phyloP scores from a whole-genome alignment of 2,113 vertebrate genomes.

The Sciurus niger region DNA sequence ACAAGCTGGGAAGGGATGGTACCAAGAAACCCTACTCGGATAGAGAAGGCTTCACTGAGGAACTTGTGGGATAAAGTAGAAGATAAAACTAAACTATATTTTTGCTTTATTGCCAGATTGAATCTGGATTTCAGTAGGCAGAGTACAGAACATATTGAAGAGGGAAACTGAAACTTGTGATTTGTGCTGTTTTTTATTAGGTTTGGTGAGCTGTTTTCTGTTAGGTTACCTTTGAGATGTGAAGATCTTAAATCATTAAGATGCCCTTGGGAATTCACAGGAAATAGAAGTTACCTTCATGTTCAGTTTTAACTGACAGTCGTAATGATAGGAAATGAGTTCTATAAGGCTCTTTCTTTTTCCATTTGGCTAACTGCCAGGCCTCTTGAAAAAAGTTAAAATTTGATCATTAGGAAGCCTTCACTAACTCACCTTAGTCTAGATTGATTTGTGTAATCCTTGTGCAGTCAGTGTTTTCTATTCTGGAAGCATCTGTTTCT shows the following conservation, averaged over 20 bases:
- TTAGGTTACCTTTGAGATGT: neutral
- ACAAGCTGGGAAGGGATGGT: neutral
- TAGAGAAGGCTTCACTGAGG: neutral
- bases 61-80: neutral
- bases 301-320: neutral
- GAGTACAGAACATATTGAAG: neutral
- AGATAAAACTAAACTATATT: constrained; percentile 2
- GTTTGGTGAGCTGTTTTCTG: neutral
- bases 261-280: constrained; percentile 3
- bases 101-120: neutral
- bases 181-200: neutral
- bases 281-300: neutral
- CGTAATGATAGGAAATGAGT: neutral
- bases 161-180: neutral
- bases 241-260: neutral
- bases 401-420: constrained; percentile 14
- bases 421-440: neutral
- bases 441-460: neutral
- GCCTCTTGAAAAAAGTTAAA: constrained; percentile 14
- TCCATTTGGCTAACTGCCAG: neutral
- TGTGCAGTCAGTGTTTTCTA: neutral
- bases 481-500: neutral
- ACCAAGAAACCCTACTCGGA: neutral
- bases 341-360: neutral
- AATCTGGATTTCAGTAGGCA: neutral